Evolutionary conservation across 2,888 invertebrate species (phyloP).

Genomic region (Tortrix viridana): DNA sequence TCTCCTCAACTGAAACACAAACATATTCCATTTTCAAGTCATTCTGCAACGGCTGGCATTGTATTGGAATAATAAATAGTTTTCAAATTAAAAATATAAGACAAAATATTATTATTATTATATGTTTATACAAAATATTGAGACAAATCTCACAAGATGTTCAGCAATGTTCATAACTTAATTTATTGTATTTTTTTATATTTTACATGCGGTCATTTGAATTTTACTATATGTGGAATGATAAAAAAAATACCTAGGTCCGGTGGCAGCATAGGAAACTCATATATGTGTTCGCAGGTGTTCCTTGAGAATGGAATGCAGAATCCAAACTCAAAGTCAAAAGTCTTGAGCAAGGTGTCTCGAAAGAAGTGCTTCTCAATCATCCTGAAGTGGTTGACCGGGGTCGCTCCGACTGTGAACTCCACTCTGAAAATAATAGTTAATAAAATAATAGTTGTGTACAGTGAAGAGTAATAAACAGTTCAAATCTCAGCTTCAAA

Average conservation of each 20-base stretch:
- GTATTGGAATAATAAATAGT: too few relatives aligned
- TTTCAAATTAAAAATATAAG: too few relatives aligned
- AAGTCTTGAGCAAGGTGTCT: conserved; percentile 96
- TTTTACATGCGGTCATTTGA: too few relatives aligned
- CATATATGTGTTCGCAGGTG: conserved; percentile 99
- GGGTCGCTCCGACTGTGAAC: conserved; percentile 96
- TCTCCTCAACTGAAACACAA: conserved; percentile 93
- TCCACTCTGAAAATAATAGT: conserved; percentile 89
- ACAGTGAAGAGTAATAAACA: too few relatives aligned
- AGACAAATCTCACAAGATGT: too few relatives aligned
- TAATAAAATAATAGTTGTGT: not conserved
- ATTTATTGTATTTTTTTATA: too few relatives aligned
- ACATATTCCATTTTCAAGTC: conserved; percentile 7
- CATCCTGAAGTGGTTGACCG: conserved; percentile 98
- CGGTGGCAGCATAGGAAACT: conserved; percentile 95
- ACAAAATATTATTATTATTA: too few relatives aligned
- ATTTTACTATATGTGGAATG: too few relatives aligned
- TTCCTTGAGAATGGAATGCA: conserved; percentile 99
- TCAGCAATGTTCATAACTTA: too few relatives aligned
- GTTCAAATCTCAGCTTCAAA: too few relatives aligned
- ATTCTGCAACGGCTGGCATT: too few relatives aligned
- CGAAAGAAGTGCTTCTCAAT: conserved; percentile 98
- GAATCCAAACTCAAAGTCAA: conserved; percentile 99
- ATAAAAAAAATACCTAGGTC: conserved; percentile 95
- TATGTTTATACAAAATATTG: too few relatives aligned